phyloP scores from a whole-genome alignment of 2,888 invertebrate genomes.

The Electrophaes corylata region DNA sequence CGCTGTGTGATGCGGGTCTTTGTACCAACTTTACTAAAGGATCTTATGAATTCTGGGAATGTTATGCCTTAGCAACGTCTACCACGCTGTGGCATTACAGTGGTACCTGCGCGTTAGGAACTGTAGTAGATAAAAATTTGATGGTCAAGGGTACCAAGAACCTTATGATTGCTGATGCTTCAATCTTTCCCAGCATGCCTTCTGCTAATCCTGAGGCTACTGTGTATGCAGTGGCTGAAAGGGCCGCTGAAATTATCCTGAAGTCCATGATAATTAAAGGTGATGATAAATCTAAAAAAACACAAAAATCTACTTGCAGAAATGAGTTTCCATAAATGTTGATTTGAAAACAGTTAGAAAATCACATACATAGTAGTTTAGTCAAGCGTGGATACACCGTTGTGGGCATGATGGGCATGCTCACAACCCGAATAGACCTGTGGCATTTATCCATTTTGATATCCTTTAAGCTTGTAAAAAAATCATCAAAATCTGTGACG shows the following conservation, averaged over 20 bases:
- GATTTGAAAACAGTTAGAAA: too few species aligned
- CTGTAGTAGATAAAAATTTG: constrained; percentile 36
- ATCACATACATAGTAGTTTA: too few species aligned
- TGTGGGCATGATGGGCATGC: too few species aligned
- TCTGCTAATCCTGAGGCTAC: constrained; percentile 34
- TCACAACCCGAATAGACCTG: too few species aligned
- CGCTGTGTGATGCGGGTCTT: constrained; percentile 22
- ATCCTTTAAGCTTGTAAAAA: too few species aligned
- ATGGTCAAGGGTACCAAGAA: constrained; percentile 30
- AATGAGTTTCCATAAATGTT: too few species aligned
- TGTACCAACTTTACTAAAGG: constrained; percentile 9
- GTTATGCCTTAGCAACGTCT: constrained; percentile 40
- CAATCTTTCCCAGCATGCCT: constrained; percentile 30
- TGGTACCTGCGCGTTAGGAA: constrained; percentile 42
- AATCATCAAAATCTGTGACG: too few species aligned
- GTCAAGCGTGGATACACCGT: too few species aligned
- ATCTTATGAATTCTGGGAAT: constrained; percentile 37
- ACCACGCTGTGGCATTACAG: constrained; percentile 44
- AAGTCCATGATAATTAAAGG: too few species aligned
- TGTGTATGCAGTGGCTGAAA: constrained; percentile 39
- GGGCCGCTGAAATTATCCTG: constrained; percentile 33
- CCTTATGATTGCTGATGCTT: constrained; percentile 41
- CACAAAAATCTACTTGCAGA: too few species aligned
- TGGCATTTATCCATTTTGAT: too few species aligned
- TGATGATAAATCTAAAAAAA: too few species aligned